phyloP scores from a whole-genome alignment of 2,888 invertebrate genomes.

The Fragum sueziense region DNA sequence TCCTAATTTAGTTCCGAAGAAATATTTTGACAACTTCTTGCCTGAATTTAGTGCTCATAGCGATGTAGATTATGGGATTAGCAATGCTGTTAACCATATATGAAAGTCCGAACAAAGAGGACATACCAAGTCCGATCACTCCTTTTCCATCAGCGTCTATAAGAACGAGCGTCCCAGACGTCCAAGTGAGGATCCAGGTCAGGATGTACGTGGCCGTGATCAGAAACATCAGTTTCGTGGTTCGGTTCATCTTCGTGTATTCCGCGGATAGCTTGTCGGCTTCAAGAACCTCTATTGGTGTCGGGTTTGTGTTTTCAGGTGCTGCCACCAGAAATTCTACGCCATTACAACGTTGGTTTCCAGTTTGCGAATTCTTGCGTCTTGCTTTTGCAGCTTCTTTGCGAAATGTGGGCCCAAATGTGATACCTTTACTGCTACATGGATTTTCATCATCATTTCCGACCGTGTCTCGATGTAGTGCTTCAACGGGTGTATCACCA shows the following conservation, averaged over 20 bases:
- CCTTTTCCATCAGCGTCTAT: neutral
- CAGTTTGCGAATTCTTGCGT: no score
- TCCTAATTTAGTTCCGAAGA: neutral
- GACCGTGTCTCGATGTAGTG: no score
- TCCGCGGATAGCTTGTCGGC: neutral
- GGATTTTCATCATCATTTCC: no score
- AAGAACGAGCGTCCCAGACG: neutral
- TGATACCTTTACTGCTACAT: no score
- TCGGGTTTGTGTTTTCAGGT: no score
- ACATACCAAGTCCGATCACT: neutral
- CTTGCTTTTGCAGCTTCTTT: no score
- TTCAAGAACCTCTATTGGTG: no score
- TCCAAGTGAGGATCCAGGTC: neutral
- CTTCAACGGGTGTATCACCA: no score
- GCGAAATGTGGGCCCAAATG: no score
- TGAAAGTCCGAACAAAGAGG: neutral
- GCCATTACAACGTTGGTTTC: no score
- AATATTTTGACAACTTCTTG: neutral
- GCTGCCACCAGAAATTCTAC: no score
- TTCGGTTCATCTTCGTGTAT: neutral
- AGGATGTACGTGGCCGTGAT: neutral
- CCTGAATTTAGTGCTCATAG: conserved; percentile 1
- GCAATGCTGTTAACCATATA: conserved; percentile 11
- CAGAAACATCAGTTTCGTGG: conserved; percentile 16
- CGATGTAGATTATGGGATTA: conserved; percentile 2